phyloP scores from a whole-genome alignment of 2,888 invertebrate genomes.

The Theretra japonica region DNA sequence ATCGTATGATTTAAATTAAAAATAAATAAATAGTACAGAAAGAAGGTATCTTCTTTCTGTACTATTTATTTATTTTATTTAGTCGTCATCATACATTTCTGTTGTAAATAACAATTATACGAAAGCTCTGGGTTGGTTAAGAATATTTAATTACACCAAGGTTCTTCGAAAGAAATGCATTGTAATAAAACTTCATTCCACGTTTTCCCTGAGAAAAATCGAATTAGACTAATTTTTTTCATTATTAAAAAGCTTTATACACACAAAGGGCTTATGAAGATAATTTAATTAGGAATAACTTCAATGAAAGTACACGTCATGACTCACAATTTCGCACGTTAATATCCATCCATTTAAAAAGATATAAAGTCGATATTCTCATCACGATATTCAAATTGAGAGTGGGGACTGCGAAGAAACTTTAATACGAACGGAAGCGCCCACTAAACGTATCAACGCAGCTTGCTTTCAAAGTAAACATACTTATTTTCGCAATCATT shows the following conservation, averaged over 20 bases:
- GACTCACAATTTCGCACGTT: conserved; percentile 37
- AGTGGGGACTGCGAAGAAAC: conserved; percentile 46
- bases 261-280: no score
- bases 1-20: no score
- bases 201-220: no score
- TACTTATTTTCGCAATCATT: conserved; percentile 69
- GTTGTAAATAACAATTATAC: no score
- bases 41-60: background rate
- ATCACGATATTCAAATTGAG: conserved; percentile 38
- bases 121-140: no score
- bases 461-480: conserved; percentile 72
- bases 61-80: background rate
- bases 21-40: background rate
- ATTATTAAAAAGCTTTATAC: no score
- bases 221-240: no score
- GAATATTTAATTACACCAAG: no score
- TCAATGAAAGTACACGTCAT: conserved; percentile 5
- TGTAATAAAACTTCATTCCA: no score
- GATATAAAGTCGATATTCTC: conserved; percentile 49
- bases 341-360: conserved; percentile 41
- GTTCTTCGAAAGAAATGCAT: no score
- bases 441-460: conserved; percentile 74
- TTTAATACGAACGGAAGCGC: conserved; percentile 69
- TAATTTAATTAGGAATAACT: no score
- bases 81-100: no score